Base-by-base conservation (phyloP, 2,113 vertebrate species). In the Callithrix jacchus region DNA sequence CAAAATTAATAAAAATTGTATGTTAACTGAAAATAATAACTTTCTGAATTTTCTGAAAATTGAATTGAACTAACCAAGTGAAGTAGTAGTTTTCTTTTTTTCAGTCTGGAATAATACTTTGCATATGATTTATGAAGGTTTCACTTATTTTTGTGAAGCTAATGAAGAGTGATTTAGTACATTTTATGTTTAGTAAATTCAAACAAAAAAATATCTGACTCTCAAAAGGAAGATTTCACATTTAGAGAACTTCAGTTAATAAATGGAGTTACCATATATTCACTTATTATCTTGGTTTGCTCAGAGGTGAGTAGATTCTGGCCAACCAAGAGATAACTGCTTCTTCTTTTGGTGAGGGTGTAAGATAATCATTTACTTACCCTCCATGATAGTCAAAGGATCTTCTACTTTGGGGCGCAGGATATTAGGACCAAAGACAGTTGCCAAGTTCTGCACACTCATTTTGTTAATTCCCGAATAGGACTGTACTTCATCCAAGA, bases 401-500 rank as follows among this genome's bases (percentile, higher is more conserved):
- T 99, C 99, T 98, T 99, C 99, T 37, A 99, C 97, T 98, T 99
- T 99, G 74, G 99, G 99, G 64, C 99, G 99, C 94, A 99, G 97
- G 88, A 99, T 99, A 84, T 99, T 99, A 47, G 99, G 99, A 49
- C 99, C 99, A 97, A 99, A 99, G 52, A 99, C 99, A 0, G 99
- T 99, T 32, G 99, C 99, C 97, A 99, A 98, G 97, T 99, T 99
- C 98, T 99, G 99, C 42, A 99, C 99, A 3, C 99, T 99, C 99
- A 99, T 99, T 98, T 99, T 99, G 98, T 99, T 99, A 83, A 99
- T 97, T n/a, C 99, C 99, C 20, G 99, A 99, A 94, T 99, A 99
- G 0, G 99, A 99, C 96, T 99, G 99, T 49, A 99, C 99, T 98
- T 99, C 99, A 98, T 99, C 99, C 80, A 99, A 98, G 98, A 99